Conservation (phyloP, 2,888 invertebrate species). For the Tachina fera region DNA sequence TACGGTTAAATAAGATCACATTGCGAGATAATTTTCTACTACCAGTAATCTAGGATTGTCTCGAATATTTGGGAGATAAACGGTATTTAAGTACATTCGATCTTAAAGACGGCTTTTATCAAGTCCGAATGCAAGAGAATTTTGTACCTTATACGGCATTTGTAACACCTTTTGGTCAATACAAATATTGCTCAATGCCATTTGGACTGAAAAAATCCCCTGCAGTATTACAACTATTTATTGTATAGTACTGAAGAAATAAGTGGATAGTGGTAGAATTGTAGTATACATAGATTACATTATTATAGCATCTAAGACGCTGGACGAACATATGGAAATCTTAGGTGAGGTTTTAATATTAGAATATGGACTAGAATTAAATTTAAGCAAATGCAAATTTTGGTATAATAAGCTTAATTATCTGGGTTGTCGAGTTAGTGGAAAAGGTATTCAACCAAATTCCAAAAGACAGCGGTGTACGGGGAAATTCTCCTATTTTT, state of each 20-base stretch:
- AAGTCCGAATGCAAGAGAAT: neutral
- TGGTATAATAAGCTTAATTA: too few species aligned
- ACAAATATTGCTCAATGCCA: slow-evolving; percentile 12
- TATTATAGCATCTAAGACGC: slow-evolving; percentile 4
- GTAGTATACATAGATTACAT: slow-evolving; percentile 47
- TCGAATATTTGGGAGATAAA: slow-evolving; percentile 24
- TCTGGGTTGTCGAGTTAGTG: too few species aligned
- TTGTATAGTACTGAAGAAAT: neutral
- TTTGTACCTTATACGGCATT: slow-evolving; percentile 5
- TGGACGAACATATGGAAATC: slow-evolving; percentile 2
- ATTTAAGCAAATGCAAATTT: too few species aligned
- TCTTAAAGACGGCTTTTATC: neutral
- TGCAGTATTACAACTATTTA: neutral
- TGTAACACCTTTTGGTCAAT: slow-evolving; percentile 28
- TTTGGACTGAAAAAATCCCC: neutral
- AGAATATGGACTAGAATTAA: too few species aligned
- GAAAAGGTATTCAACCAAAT: too few species aligned
- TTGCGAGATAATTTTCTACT: slow-evolving; percentile 10
- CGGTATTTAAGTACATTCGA: neutral
- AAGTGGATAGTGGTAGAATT: neutral
- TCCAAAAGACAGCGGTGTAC: too few species aligned
- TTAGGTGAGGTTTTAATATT: slow-evolving; percentile 15
- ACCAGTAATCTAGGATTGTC: slow-evolving; percentile 28
- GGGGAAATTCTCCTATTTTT: too few species aligned
- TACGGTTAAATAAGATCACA: slow-evolving; percentile 2